A percentile compares a stretch with the other conserved stretches of the same genome.
phyloP scores from a whole-genome alignment of 2,113 vertebrate genomes.

The Gymnarchus niloticus region DNA sequence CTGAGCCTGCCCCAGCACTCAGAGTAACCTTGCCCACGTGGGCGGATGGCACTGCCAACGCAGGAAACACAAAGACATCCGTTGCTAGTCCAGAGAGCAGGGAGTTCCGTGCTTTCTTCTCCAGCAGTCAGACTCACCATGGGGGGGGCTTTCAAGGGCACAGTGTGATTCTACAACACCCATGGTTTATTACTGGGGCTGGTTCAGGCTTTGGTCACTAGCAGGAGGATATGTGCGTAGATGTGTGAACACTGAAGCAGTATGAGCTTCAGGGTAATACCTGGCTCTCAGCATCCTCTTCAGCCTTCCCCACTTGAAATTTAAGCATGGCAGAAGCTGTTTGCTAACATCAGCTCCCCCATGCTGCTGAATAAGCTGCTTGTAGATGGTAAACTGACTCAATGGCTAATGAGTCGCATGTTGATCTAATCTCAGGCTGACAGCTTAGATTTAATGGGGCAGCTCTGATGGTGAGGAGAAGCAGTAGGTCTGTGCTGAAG shows the following conservation, averaged over 20 bases:
- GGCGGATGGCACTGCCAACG: slow-evolving; percentile 41
- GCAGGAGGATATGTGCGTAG: neutral
- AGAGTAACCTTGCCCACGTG: slow-evolving; percentile 11
- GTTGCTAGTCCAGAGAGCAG: slow-evolving; percentile 55
- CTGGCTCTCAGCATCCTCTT: neutral
- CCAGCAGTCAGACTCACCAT: slow-evolving; percentile 52
- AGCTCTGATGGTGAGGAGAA: neutral
- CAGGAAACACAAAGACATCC: slow-evolving; percentile 51
- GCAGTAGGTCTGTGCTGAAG: neutral
- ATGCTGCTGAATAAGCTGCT: neutral
- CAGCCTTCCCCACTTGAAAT: neutral
- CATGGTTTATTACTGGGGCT: neutral
- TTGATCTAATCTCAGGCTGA: neutral
- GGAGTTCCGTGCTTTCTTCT: slow-evolving; percentile 76
- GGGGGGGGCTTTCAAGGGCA: slow-evolving; percentile 59
- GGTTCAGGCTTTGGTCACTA: neutral
- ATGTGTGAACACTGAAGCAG: too few relatives aligned
- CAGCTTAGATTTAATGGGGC: neutral
- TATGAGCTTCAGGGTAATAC: neutral
- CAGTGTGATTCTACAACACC: neutral
- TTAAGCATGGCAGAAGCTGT: neutral
- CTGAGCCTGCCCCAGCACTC: slow-evolving; percentile 31
- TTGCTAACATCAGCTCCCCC: neutral
- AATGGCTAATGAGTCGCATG: neutral
- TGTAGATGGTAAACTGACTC: neutral